Base-by-base conservation (phyloP, 2,888 invertebrate genomes). In the Dynastes grantii region DNA sequence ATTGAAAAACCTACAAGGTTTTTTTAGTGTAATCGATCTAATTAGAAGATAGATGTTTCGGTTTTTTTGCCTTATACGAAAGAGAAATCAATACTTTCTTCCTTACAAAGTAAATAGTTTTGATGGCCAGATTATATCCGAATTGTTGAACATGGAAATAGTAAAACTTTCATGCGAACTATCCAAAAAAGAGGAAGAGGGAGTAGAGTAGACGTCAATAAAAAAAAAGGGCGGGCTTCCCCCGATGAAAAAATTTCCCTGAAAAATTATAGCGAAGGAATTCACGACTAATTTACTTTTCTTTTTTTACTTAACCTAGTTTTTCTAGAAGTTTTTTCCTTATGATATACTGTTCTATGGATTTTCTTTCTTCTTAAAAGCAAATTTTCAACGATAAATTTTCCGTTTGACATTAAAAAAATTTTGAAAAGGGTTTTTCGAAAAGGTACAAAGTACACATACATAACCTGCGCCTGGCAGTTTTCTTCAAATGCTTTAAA, bases 231-330 rank as follows among this genome's bases (percentile, higher is more conserved):
- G n/a, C n/a, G n/a, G n/a, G n/a, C n/a, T 67, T 67, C 29, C 9
- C 67, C 45, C 67, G 67, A 67, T 67, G 67, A 67, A 67, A 67
- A 67, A n/a, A n/a, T n/a, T 16, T 67, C 67, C 29, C 22, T 67
- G 67, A 67, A 67, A 67, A 67, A 67, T 67, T 67, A 67, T 67
- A 67, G 45, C 1, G 45, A 45, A 16, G 65, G 65, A 65, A 65
- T 65, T 65, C 40, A 32, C 40, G 67, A 40, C 67, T 67, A 67
- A 67, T 67, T 67, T 67, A 45, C 40, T 67, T 67, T 45, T 37
- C 64, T 63, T 45, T 49, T 67, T 67, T 67, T 45, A 45, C 16
- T 67, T 67, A 67, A 67, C 67, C 49, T 67, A 67, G 67, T 67
- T 67, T 67, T 40, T 45, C n/a, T 64, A 16, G 37, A 4, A 13